Evolutionary conservation across 2,888 invertebrate species (phyloP).

Genomic region (Euzetes globulus): DNA sequence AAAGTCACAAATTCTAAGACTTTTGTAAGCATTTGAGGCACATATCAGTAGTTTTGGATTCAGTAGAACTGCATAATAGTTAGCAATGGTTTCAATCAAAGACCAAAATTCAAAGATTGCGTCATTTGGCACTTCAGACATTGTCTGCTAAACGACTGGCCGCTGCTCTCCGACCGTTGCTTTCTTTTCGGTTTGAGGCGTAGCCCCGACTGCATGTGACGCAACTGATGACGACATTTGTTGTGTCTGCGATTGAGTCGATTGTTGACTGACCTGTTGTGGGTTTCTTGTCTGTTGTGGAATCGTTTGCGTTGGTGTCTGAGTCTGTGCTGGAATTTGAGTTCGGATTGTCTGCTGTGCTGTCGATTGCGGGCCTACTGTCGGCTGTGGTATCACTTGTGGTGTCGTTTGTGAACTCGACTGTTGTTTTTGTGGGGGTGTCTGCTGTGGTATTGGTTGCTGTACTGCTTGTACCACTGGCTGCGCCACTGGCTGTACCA

Average conservation of each 20-base stretch:
- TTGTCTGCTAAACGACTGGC: not conserved
- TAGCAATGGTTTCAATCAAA: not conserved
- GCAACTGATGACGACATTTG: not conserved
- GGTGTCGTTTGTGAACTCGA: not conserved
- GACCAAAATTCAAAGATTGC: not conserved
- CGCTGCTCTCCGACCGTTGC: not conserved
- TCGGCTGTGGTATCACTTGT: not conserved
- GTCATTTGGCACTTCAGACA: not conserved
- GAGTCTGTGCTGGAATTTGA: not conserved
- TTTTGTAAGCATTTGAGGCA: constrained; percentile 11
- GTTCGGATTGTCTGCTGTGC: not conserved
- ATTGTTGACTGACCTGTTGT: not conserved
- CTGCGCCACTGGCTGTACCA: not conserved
- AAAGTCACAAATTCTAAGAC: not conserved
- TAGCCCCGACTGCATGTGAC: not conserved
- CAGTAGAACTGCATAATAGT: constrained; percentile 4
- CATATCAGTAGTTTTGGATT: not conserved
- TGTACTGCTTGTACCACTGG: not conserved
- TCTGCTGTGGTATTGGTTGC: not conserved
- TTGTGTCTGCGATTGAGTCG: not conserved
- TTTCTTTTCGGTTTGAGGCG: not conserved
- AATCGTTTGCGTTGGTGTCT: not conserved
- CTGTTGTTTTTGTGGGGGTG: not conserved
- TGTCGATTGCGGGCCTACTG: no score
- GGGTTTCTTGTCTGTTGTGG: not conserved